phyloP scores from a whole-genome alignment of 2,888 invertebrate species.

The Cosmopolites sordidus region DNA sequence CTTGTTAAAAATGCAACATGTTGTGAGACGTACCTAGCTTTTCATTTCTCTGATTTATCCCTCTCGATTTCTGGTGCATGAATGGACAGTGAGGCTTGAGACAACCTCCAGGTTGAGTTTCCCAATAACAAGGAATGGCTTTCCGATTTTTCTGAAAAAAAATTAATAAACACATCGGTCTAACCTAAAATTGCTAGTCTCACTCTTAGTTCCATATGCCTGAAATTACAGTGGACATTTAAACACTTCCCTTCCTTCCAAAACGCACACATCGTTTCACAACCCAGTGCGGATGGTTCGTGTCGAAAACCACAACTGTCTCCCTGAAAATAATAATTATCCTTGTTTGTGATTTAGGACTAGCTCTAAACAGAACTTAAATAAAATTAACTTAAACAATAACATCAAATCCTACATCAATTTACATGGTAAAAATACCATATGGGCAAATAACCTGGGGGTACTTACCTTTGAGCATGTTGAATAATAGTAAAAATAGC shows the following conservation, averaged over 20 bases:
- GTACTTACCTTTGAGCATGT: constrained; percentile 74
- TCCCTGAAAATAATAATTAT: constrained; percentile 54
- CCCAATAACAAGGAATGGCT: constrained; percentile 83
- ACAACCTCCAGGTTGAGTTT: constrained; percentile 79
- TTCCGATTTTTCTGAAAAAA: constrained; percentile 69
- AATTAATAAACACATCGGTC: neutral
- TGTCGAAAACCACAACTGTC: constrained; percentile 78
- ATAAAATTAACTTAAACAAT: neutral
- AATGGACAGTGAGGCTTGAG: constrained; percentile 82
- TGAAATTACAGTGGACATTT: constrained; percentile 71
- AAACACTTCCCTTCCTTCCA: constrained; percentile 82
- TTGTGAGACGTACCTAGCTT: constrained; percentile 14
- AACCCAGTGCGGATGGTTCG: constrained; percentile 77
- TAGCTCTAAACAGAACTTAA: too few relatives aligned
- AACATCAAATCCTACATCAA: too few relatives aligned
- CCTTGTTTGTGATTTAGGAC: neutral
- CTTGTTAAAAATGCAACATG: neutral
- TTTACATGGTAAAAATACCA: constrained; percentile 21
- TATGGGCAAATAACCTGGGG: constrained; percentile 18
- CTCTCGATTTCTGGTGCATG: constrained; percentile 57
- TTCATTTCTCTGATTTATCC: constrained; percentile 3
- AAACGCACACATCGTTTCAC: constrained; percentile 73
- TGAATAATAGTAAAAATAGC: constrained; percentile 86
- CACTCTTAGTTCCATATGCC: constrained; percentile 83
- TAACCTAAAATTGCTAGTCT: constrained; percentile 31